Base-by-base conservation (phyloP, 2,888 invertebrate genomes). In the Sisyra nigra region DNA sequence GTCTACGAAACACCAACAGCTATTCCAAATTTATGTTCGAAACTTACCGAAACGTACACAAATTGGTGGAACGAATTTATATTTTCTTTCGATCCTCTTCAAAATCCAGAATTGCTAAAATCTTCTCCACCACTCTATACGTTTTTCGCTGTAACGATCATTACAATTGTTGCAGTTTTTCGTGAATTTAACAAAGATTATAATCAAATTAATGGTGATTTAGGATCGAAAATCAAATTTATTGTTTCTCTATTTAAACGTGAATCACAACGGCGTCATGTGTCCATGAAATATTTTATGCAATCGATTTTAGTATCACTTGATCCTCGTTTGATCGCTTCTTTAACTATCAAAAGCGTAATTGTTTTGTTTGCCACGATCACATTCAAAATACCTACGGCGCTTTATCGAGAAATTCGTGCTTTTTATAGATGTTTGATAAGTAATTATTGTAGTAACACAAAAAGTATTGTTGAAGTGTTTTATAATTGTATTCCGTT, bases 41-140 rank as follows among this genome's bases (percentile, higher is more conserved):
- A 79, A 49, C 50, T 85, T 10, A 69, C 72, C 33, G 77, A 80
- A 51, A 74, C 74, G 46, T 60, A 81, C 29, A 73, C 79, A 13
- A 83, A 83, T 51, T 67, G 72, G 14, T 86, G 85, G 85, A 85
- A 85, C 54, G 82, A 83, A 53, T 83, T 85, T 50, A 72, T 83
- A 5, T 79, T 76, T 17, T 76, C 78, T 52, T 80, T 82, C 49
- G 86, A 86, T 56, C 84, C 85, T 0, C 62, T 79, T 4, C 83
- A 85, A 56, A 74, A 79, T 44, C 78, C 82, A 0, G 67, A 75
- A 46, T 67, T 76, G 0, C 55, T 74, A 11, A 78, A 79, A 53
- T 68, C 67, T 5, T 57, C 68, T 14, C 74, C 76, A 1, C 72
- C 72, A 5, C 58, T 72, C 1, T 72, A 71, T 41, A 71, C 74